Base-by-base conservation (phyloP, 2,888 invertebrate genomes). In the Luffia ferchaultella region DNA sequence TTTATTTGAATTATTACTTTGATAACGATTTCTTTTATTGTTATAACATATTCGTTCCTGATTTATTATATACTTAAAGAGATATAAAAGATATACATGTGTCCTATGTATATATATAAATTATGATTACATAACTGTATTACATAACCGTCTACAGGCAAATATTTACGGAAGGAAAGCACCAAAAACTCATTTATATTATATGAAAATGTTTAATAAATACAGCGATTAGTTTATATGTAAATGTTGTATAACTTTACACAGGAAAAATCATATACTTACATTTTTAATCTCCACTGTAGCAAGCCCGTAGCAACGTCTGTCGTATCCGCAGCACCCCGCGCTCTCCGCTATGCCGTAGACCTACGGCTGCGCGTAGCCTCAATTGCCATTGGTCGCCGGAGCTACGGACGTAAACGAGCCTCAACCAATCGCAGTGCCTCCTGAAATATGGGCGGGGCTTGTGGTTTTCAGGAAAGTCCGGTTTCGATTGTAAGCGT, bases 341-440 rank as follows among this genome's bases (percentile, higher is more conserved):
- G 76, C 75, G 76, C 79, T 63, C 76, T 63, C 67, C 65, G 66
- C 67, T 64, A 64, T 62, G 64, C 53, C 63, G 64, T 62, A 63
- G 62, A 56, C 69, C 69, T 65, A 82, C 82, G 82, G 63, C 82
- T 83, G 82, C 82, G 82, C 82, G 74, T 65, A 67, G 68, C 71
- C 68, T 55, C 65, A 50, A 46, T 62, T 58, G 61, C 63, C 68
- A 82, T 83, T 83, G 83, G 82, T 63, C 62, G 67, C 60, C 57
- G 63, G 62, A 62, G 58, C 58, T 64, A 63, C 72, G 60, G 69
- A 73, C 69, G 69, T 74, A 70, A 70, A 67, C 62, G 59, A 58
- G 61, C 54, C 58, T 57, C 65, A 58, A 60, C 82, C 80, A 82
- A 83, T 82, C 65, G 61, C 64, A 60, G 62, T 57, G 59, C 54